Conservation (phyloP, 2,888 invertebrate species). For the Thyatira batis region DNA sequence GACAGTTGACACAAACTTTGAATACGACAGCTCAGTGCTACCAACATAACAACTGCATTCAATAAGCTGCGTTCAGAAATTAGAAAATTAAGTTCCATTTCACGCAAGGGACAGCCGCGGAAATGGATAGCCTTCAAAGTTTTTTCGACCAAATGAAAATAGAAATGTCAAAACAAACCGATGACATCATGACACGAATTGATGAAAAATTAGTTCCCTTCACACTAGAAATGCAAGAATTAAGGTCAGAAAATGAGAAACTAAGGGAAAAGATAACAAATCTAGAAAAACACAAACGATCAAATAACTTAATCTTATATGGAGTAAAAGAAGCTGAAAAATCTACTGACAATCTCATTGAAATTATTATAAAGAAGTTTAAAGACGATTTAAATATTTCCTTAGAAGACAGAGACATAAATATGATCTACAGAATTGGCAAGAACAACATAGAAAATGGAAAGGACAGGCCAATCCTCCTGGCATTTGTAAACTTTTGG, state of each 20-base stretch:
- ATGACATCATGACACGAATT: not conserved
- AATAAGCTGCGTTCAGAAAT: too few species aligned
- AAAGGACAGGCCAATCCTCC: conserved; percentile 7
- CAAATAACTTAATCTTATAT: not conserved
- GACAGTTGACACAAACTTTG: too few species aligned
- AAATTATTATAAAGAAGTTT: not conserved
- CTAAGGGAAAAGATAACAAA: not conserved
- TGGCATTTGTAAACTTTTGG: too few species aligned
- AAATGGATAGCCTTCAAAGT: not conserved
- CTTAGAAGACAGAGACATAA: not conserved
- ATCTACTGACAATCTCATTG: not conserved
- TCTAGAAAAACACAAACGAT: not conserved
- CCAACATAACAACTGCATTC: too few species aligned
- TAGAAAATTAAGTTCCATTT: too few species aligned
- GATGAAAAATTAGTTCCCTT: not conserved
- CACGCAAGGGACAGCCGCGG: too few species aligned
- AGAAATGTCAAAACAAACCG: not conserved
- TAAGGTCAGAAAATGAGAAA: not conserved
- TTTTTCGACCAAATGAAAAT: too few species aligned
- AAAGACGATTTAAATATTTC: not conserved
- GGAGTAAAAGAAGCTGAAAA: not conserved
- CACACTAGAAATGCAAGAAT: not conserved
- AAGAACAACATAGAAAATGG: not conserved
- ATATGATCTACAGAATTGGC: conserved; percentile 6
- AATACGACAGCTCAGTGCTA: too few species aligned